Base-by-base conservation (phyloP, 2,888 invertebrate genomes). In the Chouioia cunea region DNA sequence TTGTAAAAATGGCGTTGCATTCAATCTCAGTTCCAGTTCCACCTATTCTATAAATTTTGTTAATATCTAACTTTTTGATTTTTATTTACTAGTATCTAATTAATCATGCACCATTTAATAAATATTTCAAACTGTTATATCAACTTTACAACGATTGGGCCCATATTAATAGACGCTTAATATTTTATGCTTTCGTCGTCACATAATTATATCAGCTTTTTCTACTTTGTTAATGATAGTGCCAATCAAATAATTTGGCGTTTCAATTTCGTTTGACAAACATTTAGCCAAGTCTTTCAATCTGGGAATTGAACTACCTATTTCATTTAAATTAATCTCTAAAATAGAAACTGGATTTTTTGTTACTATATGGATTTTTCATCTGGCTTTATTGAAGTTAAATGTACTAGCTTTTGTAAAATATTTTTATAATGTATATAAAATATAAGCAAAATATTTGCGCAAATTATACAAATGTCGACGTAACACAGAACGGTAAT, bases 151-250 rank as follows among this genome's bases (percentile, higher is more conserved):
- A 64, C 27, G 18, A 15, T 12, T 46, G 52, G 12, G 48, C 4
- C n/a, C 44, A 20, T 74, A 91, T 92, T 77, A 95, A 86, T 63
- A 97, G 86, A 81, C 92, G 91, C 78, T 91, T 91, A 90, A 97
- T 95, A 80, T 96, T 94, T 85, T 93, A 93, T 83, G n/a, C n/a
- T 95, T 97, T 86, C 98, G 97, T 82, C 91, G 91, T 59, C 89
- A 89, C 78, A 98, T 89, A 79, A 91, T 93, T 48, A 92, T 88
- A 83, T 97, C 96, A 36, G 95, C 94, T 75, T 88, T 89, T 81
- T 96, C 97, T 6, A 94, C 92, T 87, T 96, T 96, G 77, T 91
- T 90, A 44, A 91, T 92, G 81, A 98, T 94, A 76, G 90, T 91
- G 77, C 95, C 95, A 71, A 98, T 89, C 75, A 97, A 88, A 80